These are phyloP conservation scores for Lasioglossum zephyrum DNA, from an alignment of 2,888 invertebrate genomes.

Conservation along the genomic window DNA sequence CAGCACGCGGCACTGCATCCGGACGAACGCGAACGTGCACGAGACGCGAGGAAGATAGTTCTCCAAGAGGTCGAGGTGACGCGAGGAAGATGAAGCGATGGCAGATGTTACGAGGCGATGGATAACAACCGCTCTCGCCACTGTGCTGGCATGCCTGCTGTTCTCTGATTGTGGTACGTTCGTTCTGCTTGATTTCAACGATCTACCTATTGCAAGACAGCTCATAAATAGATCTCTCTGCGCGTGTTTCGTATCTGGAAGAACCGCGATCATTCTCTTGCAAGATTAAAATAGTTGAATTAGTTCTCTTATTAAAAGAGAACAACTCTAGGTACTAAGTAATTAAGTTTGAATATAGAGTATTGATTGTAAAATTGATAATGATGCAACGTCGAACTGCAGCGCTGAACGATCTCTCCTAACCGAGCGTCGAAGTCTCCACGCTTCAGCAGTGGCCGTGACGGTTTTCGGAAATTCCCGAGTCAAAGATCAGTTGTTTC, in stretches of 20 bases:
- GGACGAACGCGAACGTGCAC: neutral
- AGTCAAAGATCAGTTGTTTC: neutral
- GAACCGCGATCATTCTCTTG: neutral
- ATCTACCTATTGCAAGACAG: neutral
- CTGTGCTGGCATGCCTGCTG: slow-evolving; percentile 54
- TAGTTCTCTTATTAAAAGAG: neutral
- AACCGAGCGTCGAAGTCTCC: slow-evolving; percentile 20
- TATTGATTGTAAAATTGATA: neutral
- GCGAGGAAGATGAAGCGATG: slow-evolving; percentile 69
- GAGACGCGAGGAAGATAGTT: neutral
- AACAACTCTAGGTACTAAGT: neutral
- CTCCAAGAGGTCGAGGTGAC: neutral
- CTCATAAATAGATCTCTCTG: neutral
- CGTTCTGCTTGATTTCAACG: neutral
- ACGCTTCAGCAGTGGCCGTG: too few relatives aligned
- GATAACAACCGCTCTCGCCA: slow-evolving; percentile 57
- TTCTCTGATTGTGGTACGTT: slow-evolving; percentile 61
- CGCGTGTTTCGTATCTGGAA: neutral
- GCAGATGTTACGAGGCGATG: slow-evolving; percentile 68
- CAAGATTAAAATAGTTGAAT: too few relatives aligned
- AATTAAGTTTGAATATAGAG: neutral
- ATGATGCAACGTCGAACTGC: neutral
- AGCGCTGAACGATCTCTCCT: slow-evolving; percentile 5
- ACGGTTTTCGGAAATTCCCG: neutral
- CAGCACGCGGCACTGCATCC: neutral